A percentile compares a stretch with the other conserved stretches of the same genome.
Evolutionary conservation across 2,797 vertebrate species (phyloP).

Genomic region (Austrolebias charrua): DNA sequence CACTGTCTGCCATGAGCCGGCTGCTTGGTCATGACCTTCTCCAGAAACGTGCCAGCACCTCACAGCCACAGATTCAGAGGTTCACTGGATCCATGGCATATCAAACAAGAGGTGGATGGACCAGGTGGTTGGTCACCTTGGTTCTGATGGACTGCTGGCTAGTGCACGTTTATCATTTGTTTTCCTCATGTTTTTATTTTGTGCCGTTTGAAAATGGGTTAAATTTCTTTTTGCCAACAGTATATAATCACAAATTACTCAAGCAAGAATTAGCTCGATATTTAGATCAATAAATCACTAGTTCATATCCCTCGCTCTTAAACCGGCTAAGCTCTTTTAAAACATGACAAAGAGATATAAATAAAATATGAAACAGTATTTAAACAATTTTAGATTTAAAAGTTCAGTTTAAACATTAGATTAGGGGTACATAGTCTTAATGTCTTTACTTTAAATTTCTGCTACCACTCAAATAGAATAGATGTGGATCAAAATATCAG

Average conservation of each 20-base stretch:
- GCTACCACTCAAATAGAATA: too few relatives aligned
- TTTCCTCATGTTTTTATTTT: neutral
- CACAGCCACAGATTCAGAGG: slow-evolving; percentile 36
- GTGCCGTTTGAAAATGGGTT: neutral
- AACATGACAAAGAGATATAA: neutral
- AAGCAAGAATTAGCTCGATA: neutral
- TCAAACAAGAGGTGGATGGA: slow-evolving; percentile 14
- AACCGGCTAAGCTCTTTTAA: slow-evolving; percentile 1
- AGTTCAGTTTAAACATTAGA: too few relatives aligned
- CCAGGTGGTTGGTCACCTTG: slow-evolving; percentile 16
- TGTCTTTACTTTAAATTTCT: too few relatives aligned
- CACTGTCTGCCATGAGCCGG: slow-evolving; percentile 9
- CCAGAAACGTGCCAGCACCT: slow-evolving; percentile 30
- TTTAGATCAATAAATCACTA: neutral
- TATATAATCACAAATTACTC: slow-evolving; percentile 7
- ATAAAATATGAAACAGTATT: too few relatives aligned
- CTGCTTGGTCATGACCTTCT: slow-evolving; percentile 22
- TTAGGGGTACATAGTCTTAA: too few relatives aligned
- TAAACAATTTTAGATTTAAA: too few relatives aligned
- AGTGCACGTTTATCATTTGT: neutral
- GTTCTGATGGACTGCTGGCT: slow-evolving; percentile 5
- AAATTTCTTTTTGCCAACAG: slow-evolving; percentile 15
- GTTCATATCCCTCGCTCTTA: neutral
- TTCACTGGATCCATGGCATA: slow-evolving; percentile 7
- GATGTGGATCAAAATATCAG: too few relatives aligned